Conservation (phyloP, 2,113 vertebrate genomes). For the Prolemur simus region DNA sequence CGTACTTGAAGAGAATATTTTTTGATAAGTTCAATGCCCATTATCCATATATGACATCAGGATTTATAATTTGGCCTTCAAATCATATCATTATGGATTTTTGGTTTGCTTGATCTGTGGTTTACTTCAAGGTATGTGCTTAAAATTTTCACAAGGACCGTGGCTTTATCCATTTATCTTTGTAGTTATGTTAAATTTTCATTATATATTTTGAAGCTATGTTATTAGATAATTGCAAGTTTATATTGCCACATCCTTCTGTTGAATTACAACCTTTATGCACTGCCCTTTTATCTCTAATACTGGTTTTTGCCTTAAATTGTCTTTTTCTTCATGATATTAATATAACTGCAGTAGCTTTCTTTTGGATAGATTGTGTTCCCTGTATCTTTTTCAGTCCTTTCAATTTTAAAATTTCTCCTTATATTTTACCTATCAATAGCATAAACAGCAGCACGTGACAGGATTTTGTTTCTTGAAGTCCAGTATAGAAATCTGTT, state of each 20-base stretch:
- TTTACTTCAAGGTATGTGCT: not conserved
- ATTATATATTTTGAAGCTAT: not conserved
- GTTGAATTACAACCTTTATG: not conserved
- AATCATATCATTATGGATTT: not conserved
- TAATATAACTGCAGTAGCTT: not conserved
- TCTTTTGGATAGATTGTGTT: not conserved
- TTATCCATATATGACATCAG: not conserved
- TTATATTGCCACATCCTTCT: not conserved
- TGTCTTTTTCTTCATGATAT: not conserved
- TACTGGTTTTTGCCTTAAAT: not conserved
- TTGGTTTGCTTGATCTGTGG: not conserved
- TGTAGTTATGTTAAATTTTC: not conserved
- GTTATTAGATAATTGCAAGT: not conserved
- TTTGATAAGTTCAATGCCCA: not conserved
- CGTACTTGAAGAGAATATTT: not conserved
- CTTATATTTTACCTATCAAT: not conserved
- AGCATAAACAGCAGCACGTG: not conserved
- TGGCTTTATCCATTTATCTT: not conserved
- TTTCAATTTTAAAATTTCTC: slow-evolving; percentile 8
- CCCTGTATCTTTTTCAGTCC: not conserved
- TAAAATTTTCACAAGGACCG: not conserved
- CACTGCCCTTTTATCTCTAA: not conserved
- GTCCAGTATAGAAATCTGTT: not conserved
- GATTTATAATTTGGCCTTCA: not conserved
- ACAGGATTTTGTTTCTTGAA: not conserved